Evolutionary conservation across 2,888 invertebrate species (phyloP).

Genomic region (Oscheius sp.): DNA sequence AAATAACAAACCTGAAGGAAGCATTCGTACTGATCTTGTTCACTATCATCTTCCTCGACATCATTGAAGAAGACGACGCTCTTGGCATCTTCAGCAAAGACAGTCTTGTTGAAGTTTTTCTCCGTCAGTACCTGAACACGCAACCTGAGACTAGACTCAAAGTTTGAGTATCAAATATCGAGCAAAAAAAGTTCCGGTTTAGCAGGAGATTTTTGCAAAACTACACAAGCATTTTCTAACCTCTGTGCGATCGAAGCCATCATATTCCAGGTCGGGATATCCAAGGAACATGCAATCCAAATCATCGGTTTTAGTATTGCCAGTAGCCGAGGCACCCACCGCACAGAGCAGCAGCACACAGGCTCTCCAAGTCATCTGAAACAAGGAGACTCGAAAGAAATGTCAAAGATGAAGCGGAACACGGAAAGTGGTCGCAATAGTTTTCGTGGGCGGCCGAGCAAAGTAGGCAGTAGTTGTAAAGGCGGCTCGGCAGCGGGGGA

Average conservation of each 20-base stretch:
- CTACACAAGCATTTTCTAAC: slow-evolving; percentile 32
- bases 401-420: neutral
- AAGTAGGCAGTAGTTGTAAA: slow-evolving; percentile 31
- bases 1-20: slow-evolving; percentile 66
- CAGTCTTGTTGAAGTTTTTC: slow-evolving; percentile 70
- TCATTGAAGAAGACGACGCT: slow-evolving; percentile 70
- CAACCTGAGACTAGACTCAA: slow-evolving; percentile 9
- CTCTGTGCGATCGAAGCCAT: slow-evolving; percentile 68
- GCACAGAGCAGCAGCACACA: slow-evolving; percentile 25
- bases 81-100: slow-evolving; percentile 70
- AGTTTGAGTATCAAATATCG: slow-evolving; percentile 1
- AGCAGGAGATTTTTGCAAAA: neutral
- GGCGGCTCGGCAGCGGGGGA: slow-evolving; percentile 28
- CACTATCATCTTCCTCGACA: slow-evolving; percentile 69
- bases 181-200: slow-evolving; percentile 7
- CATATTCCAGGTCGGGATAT: slow-evolving; percentile 70
- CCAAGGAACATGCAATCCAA: slow-evolving; percentile 70
- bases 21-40: slow-evolving; percentile 70
- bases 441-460: slow-evolving; percentile 29
- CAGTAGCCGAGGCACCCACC: slow-evolving; percentile 28
- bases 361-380: slow-evolving; percentile 30
- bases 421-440: neutral
- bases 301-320: slow-evolving; percentile 51
- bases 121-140: slow-evolving; percentile 62
- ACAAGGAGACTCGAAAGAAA: neutral